Conservation (phyloP, 2,888 invertebrate genomes). For the Cecidostiba fungosa region DNA sequence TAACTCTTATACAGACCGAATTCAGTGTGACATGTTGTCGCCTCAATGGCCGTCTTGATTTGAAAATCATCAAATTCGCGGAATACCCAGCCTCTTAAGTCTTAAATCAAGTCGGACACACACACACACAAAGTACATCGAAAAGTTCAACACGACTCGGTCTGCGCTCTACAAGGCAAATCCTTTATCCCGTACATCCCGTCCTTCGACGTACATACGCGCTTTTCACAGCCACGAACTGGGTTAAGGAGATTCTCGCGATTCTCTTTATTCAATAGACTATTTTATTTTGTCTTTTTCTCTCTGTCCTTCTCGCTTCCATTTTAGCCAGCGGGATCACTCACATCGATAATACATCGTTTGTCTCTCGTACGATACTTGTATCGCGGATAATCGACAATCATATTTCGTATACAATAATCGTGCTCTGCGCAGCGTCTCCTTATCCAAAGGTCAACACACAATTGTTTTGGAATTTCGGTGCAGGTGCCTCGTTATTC, state of each 20-base stretch:
- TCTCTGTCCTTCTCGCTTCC: neutral
- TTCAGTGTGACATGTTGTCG: too few relatives aligned
- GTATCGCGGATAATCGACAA: neutral
- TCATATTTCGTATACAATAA: neutral
- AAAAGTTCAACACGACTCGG: conserved; percentile 5
- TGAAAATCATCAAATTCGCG: neutral
- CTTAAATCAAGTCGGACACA: neutral
- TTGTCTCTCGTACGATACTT: too few relatives aligned
- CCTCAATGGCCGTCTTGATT: neutral
- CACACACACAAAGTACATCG: neutral
- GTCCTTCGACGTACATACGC: neutral
- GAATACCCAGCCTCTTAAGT: too few relatives aligned
- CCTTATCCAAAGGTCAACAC: neutral
- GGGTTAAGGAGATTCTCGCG: conserved; percentile 19
- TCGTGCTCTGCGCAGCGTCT: neutral
- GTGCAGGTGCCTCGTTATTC: neutral
- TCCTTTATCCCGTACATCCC: conserved; percentile 13
- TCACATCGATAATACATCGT: too few relatives aligned
- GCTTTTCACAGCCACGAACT: neutral
- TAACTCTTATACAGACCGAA: too few relatives aligned
- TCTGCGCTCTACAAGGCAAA: neutral
- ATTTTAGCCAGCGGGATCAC: too few relatives aligned
- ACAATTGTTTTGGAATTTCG: neutral
- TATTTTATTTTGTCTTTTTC: neutral
- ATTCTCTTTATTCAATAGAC: neutral